These are phyloP conservation scores for Balaenoptera acutorostrata DNA, from an alignment of 2,113 vertebrate species.

Conservation along the genomic window DNA sequence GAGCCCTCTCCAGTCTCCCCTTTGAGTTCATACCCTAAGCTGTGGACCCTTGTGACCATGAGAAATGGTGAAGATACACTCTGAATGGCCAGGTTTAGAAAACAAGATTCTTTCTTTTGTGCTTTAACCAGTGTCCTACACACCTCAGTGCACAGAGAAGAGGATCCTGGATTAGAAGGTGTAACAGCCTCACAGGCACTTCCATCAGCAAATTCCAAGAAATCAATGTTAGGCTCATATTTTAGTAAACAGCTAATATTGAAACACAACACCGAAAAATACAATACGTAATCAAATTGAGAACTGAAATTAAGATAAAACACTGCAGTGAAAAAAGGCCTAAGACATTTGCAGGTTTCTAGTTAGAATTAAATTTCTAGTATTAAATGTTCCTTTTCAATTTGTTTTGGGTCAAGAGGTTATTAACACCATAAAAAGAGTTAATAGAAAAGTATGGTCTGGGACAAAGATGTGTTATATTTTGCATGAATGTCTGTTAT, in stretches of 20 bases:
- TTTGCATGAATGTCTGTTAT: slow-evolving; percentile 72
- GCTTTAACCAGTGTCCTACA: neutral
- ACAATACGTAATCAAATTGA: neutral
- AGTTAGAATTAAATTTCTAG: slow-evolving; percentile 46
- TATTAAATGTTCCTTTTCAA: slow-evolving; percentile 43
- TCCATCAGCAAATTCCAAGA: neutral
- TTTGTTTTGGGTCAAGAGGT: slow-evolving; percentile 54
- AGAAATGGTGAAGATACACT: neutral
- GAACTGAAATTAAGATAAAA: slow-evolving; percentile 48
- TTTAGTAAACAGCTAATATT: slow-evolving; percentile 15
- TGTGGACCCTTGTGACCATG: neutral
- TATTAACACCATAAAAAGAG: slow-evolving; percentile 57
- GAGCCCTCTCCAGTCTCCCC: neutral
- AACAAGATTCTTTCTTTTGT: neutral
- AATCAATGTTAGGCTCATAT: neutral
- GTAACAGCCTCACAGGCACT: neutral
- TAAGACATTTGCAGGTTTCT: slow-evolving; percentile 12
- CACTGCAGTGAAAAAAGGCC: neutral
- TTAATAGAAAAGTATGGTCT: slow-evolving; percentile 70
- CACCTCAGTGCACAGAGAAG: neutral
- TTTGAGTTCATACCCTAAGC: neutral
- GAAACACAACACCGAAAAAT: slow-evolving; percentile 21
- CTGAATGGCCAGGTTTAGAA: neutral
- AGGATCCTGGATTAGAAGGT: neutral
- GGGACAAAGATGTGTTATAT: slow-evolving; percentile 70